A percentile compares a stretch with the other conserved stretches of the same genome.
Evolutionary conservation across 2,113 vertebrate genomes (phyloP).

Genomic region (Aptenodytes forsteri): DNA sequence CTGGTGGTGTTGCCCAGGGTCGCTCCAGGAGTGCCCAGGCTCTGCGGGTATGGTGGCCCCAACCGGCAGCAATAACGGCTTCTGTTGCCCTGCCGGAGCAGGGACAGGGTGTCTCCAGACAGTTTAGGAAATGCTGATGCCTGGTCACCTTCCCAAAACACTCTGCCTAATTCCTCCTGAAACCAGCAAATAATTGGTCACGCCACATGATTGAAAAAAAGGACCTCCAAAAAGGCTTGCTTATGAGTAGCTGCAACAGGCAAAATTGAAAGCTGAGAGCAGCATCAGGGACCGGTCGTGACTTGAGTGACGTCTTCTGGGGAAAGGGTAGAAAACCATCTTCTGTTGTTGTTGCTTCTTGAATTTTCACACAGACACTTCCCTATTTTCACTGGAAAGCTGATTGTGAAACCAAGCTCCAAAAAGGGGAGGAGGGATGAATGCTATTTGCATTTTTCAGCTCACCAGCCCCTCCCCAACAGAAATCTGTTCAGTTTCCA

Average conservation of each 20-base stretch:
- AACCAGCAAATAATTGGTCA: not conserved
- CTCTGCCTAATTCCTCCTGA: not conserved
- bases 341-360: not conserved
- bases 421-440: not conserved
- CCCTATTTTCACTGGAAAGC: not conserved
- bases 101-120: not conserved
- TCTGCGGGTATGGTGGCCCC: not conserved
- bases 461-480: not conserved
- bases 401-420: not conserved
- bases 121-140: not conserved
- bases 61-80: accelerated
- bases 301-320: not conserved
- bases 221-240: not conserved
- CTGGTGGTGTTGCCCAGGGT: not conserved
- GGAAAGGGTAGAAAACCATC: not conserved
- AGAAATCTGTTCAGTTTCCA: not conserved
- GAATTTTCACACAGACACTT: not conserved
- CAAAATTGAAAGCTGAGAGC: not conserved
- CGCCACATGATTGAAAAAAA: not conserved
- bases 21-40: accelerated
- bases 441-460: not conserved
- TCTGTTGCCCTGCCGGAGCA: not conserved
- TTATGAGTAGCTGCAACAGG: not conserved
- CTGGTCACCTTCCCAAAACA: not conserved
- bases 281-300: not conserved